phyloP scores from a whole-genome alignment of 2,113 vertebrate genomes.

The Phycodurus eques region DNA sequence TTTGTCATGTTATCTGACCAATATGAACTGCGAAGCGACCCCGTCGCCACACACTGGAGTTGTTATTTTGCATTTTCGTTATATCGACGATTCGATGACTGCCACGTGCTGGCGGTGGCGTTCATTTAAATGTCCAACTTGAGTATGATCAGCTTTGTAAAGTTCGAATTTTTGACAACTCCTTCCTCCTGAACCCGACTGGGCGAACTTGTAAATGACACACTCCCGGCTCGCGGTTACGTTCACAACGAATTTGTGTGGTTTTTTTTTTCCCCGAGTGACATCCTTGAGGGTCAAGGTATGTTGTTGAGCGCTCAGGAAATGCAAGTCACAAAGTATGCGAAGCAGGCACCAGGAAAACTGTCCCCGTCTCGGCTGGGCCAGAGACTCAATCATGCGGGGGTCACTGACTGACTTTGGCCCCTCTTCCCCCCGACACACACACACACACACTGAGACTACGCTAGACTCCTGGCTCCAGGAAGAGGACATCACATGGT shows the following conservation, averaged over 20 bases:
- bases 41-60: too few relatives aligned
- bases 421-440: conserved; percentile 68
- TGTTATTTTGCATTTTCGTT: too few relatives aligned
- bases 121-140: too few relatives aligned
- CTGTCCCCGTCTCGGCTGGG: conserved; percentile 64
- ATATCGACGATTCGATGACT: too few relatives aligned
- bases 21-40: too few relatives aligned
- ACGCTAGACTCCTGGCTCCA: conserved; percentile 70
- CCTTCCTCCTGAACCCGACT: too few relatives aligned
- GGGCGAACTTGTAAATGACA: too few relatives aligned
- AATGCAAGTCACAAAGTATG: not conserved
- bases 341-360: conserved; percentile 67
- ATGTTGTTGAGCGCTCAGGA: not conserved
- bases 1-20: too few relatives aligned
- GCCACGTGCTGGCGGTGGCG: too few relatives aligned
- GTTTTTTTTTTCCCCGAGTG: not conserved
- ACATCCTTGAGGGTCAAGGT: conserved; percentile 1
- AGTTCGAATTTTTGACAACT: too few relatives aligned
- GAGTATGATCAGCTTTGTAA: too few relatives aligned
- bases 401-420: conserved; percentile 72
- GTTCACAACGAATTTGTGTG: not conserved
- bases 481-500: conserved; percentile 71
- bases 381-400: conserved; percentile 77
- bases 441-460: conserved; percentile 12
- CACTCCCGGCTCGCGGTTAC: too few relatives aligned